Evolutionary conservation across 2,888 invertebrate genomes (phyloP).

Genomic region (Cyclophora punctaria): DNA sequence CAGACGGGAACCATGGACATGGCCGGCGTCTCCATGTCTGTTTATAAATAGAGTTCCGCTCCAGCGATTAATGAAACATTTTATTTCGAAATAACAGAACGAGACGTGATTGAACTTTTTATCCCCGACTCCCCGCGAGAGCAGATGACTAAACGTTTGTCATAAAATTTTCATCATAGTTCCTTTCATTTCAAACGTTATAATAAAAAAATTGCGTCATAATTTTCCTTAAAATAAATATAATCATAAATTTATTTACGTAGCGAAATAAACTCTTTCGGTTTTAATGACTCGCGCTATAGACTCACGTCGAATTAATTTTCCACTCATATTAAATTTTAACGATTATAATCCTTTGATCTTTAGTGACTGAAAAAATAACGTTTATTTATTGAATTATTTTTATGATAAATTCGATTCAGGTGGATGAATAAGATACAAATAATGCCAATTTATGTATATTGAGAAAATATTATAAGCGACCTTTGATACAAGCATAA

Average conservation of each 20-base stretch:
- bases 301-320: slow-evolving; percentile 32
- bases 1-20: slow-evolving; percentile 15
- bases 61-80: slow-evolving; percentile 12
- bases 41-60: slow-evolving; percentile 12
- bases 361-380: slow-evolving; percentile 4
- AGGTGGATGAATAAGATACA: background rate
- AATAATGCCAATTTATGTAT: background rate
- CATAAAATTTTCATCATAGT: slow-evolving; percentile 45
- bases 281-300: slow-evolving; percentile 41
- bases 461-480: background rate
- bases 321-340: slow-evolving; percentile 23
- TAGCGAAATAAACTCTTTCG: slow-evolving; percentile 47
- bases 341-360: slow-evolving; percentile 17
- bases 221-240: slow-evolving; percentile 41
- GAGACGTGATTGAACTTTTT: slow-evolving; percentile 1
- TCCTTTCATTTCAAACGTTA: slow-evolving; percentile 25
- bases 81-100: slow-evolving; percentile 11
- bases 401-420: background rate
- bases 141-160: slow-evolving; percentile 28
- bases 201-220: slow-evolving; percentile 53
- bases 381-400: background rate
- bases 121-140: slow-evolving; percentile 7
- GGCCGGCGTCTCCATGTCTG: slow-evolving; percentile 18
- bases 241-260: slow-evolving; percentile 19
- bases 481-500: background rate